Evolutionary conservation across 2,888 invertebrate genomes (phyloP), one percentile per base, ranked within the genome.

Genomic region (Operophtera brumata): DNA sequence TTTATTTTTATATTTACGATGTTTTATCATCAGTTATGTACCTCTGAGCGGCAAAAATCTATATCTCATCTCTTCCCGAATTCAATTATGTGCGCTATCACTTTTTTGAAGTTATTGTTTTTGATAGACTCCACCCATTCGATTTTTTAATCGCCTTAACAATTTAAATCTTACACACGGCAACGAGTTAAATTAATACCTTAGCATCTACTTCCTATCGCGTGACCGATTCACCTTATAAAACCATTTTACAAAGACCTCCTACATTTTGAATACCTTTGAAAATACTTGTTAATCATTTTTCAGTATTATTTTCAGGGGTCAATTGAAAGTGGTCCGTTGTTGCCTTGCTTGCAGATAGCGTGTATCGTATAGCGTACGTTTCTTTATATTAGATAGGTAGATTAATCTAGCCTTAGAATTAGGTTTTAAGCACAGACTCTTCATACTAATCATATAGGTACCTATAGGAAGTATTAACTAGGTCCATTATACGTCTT

Each of bases 231-330:
- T n/a, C 11, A 39, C 34, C 39, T 14, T 12, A 5, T 8, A 40
- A 13, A 30, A 41, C 54, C 45, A 54, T 35, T 41, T 20, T 35
- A 30, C 34, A 10, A 40, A 48, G 41, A 54, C 41, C 45, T 28
- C 35, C 30, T 25, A 8, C 10, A 11, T 28, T 35, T 14, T 44
- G 28, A 7, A 12, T 13, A 2, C 14, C 26, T 1, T 26, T 35
- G 10, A 44, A 40, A 35, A 39, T 34, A 30, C 26, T 30, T 20
- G 14, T 10, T 28, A 36, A 14, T 11, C 13, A 35, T 42, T 42
- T 41, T 42, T 35, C 14, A 42, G 26, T 42, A 26, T n/a, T n/a
- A 26, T 8, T 42, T 9, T 39, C 7, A 14, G 32, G 8, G 53
- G 5, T 39, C 43, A 39, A 9, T 47, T 53, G 6, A 47, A 47